These are phyloP conservation scores for Cottoperca gobio DNA, from an alignment of 2,797 vertebrate species.

Conservation along the genomic window DNA sequence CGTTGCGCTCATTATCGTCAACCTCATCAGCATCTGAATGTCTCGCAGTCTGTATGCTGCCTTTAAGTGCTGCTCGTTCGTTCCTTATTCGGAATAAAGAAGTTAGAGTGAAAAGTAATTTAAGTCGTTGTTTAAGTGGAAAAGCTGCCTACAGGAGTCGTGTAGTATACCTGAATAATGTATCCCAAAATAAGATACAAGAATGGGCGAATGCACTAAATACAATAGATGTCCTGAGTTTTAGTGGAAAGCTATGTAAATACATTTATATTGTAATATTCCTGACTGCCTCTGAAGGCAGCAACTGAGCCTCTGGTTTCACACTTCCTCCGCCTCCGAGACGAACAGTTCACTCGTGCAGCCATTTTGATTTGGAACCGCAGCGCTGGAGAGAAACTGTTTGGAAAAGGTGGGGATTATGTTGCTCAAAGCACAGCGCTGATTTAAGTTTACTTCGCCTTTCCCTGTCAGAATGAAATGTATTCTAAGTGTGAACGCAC, in stretches of 20 bases:
- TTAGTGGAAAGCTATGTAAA: not conserved
- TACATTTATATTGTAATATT: not conserved
- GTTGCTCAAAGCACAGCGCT: slow-evolving; percentile 36
- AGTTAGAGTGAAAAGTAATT: not conserved
- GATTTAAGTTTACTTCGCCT: not conserved
- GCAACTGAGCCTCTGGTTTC: slow-evolving; percentile 1
- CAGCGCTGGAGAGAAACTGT: slow-evolving; percentile 60
- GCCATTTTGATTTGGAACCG: slow-evolving; percentile 85
- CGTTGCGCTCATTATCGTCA: not conserved
- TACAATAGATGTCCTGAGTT: not conserved
- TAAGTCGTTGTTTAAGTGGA: not conserved
- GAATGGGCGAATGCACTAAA: not conserved
- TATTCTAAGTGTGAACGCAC: not conserved
- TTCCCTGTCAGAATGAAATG: accelerated
- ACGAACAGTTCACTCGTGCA: slow-evolving; percentile 51
- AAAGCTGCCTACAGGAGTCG: not conserved
- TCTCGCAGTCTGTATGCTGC: not conserved
- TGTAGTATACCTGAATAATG: not conserved
- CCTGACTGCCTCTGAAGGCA: slow-evolving; percentile 39
- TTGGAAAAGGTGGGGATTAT: slow-evolving; percentile 74
- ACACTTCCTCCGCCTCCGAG: slow-evolving; percentile 44
- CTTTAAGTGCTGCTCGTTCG: not conserved
- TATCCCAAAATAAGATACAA: not conserved
- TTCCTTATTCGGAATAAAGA: accelerated
- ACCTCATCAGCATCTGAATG: slow-evolving; percentile 2